Evolutionary conservation across 2,113 vertebrate species (phyloP), one percentile per base, ranked within the genome.

Genomic region (Salminus brasiliensis): DNA sequence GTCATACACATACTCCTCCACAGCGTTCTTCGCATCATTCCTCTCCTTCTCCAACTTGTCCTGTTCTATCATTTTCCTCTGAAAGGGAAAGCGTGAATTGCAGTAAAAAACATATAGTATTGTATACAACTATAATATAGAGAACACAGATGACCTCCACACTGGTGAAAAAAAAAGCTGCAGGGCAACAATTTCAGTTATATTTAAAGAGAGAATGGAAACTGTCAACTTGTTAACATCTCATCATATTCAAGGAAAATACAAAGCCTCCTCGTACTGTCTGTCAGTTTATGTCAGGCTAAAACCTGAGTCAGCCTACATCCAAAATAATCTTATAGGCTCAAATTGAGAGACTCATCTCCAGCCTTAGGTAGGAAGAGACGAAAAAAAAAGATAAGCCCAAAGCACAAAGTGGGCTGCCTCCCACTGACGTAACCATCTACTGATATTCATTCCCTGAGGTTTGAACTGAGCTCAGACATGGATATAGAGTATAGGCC

Each of bases 1-100:
- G 45, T 98, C 97, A 10, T 98, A 98, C 0, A 98, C 97, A 7
- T 97, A 98, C 72, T 98, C 97, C 89, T 98, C 97, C 85, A 98
- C 96, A 53, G 94, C 94, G 78, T 98, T 98, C 88, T 98, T 98
- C 13, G 97, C 95, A 83, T 98, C 97, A 27, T 96, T 98, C 81
- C 94, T 86, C 86, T 98, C 97, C 80, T 98, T 98, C 86, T 98
- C 97, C 79, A 97, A 89, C 78, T 97, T 98, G 86, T 98, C 97
- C 88, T 98, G 97, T 88, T 95, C 92, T 79, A 97, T 95, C 97
- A 98, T 98, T 87, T 96, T 97, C 59, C 93, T 93, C 97, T 98
- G 85, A 1, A 74, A 30, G 2, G 59, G 81, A 74, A 47, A 78
- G 30, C 32, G 76, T 13, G 7, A 30, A 60, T 34, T 59, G 57